Percentiles rank a stretch among this genome's conserved stretches.
phyloP scores from a whole-genome alignment of 1,140 invertebrate species.

The Atta texana region DNA sequence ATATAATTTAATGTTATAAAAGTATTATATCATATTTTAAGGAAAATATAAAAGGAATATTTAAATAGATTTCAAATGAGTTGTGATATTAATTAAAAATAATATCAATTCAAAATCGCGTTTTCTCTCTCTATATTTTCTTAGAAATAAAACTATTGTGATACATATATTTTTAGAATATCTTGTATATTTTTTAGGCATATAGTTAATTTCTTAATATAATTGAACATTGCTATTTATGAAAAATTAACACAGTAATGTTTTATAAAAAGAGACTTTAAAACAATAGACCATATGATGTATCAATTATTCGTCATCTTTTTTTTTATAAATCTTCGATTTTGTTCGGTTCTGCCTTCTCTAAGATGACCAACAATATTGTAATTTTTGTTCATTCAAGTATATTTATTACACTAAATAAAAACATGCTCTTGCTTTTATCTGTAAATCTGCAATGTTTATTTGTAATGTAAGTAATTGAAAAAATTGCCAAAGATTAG shows the following conservation, averaged over 20 bases:
- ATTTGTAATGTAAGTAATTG: slow-evolving; percentile 7
- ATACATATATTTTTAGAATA: slow-evolving; percentile 43
- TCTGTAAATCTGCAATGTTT: slow-evolving; percentile 27
- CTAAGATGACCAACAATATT: slow-evolving; percentile 14
- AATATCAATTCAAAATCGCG: slow-evolving; percentile 5
- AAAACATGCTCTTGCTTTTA: slow-evolving; percentile 14
- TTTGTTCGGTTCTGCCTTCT: slow-evolving; percentile 6
- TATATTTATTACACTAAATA: slow-evolving; percentile 26
- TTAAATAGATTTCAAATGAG: background rate
- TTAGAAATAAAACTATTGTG: background rate
- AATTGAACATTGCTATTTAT: slow-evolving; percentile 43
- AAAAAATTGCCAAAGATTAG: slow-evolving; percentile 3
- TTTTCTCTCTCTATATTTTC: background rate
- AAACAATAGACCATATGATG: background rate
- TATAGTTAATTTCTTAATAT: slow-evolving; percentile 43
- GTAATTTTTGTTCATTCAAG: background rate
- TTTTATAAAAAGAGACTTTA: slow-evolving; percentile 9
- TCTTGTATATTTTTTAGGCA: slow-evolving; percentile 32
- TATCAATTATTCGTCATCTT: slow-evolving; percentile 11
- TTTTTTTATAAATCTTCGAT: slow-evolving; percentile 14
- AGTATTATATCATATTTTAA: background rate
- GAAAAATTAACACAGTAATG: slow-evolving; percentile 42
- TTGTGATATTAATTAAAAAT: slow-evolving; percentile 30
- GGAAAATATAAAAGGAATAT: background rate
- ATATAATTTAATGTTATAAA: background rate